Evolutionary conservation across 2,113 vertebrate genomes (phyloP).

Genomic region (Heterotilapia buettikoferi): DNA sequence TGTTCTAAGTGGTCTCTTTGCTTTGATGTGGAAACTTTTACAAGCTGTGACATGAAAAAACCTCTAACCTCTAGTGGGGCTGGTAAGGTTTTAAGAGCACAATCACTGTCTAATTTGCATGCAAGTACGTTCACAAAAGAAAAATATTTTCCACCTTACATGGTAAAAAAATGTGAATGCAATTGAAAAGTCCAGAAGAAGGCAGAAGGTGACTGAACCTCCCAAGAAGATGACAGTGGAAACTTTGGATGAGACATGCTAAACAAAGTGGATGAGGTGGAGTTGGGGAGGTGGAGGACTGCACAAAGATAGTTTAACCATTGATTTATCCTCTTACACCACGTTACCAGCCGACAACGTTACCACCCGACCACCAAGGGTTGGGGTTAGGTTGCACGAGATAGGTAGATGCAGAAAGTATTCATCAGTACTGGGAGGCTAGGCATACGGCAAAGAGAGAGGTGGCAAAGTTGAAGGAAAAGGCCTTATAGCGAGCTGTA

Average conservation of each 20-base stretch:
- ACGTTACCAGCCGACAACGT: background rate
- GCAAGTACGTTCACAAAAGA: background rate
- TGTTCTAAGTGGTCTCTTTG: background rate
- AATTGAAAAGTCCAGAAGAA: background rate
- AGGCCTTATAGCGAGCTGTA: background rate
- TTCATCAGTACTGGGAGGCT: background rate
- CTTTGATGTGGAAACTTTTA: background rate
- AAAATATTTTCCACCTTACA: background rate
- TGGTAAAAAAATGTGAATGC: background rate
- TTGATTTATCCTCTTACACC: background rate
- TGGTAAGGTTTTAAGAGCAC: background rate
- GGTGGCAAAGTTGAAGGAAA: background rate
- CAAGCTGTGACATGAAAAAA: background rate
- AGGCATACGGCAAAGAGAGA: background rate
- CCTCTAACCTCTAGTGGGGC: background rate
- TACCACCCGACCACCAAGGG: too few species aligned
- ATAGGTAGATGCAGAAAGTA: background rate
- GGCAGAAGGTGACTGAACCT: background rate
- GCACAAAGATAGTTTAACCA: background rate
- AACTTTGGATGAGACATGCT: background rate
- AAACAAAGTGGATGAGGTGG: background rate
- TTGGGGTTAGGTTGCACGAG: background rate
- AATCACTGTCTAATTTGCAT: background rate
- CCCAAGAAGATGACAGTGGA: background rate
- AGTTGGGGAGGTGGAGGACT: background rate